Evolutionary conservation across 2,113 vertebrate genomes (phyloP).

Genomic region (Microtus ochrogaster): DNA sequence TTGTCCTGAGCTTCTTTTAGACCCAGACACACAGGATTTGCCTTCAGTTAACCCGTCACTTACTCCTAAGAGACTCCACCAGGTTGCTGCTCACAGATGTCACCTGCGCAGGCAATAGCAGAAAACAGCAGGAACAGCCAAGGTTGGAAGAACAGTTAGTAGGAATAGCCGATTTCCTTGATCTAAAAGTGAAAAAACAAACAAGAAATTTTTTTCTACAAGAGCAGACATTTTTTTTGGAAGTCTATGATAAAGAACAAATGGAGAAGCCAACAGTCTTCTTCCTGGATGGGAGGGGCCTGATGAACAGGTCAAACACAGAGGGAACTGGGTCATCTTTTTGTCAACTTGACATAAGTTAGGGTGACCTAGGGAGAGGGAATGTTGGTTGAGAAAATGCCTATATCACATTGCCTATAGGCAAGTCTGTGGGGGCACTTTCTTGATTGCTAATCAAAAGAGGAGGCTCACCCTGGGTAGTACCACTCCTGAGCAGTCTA

Average conservation of each 20-base stretch:
- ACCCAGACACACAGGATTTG: not conserved
- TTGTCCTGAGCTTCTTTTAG: not conserved
- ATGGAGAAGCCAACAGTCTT: not conserved
- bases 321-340: not conserved
- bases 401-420: not conserved
- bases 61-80: not conserved
- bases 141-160: fast-evolving
- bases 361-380: not conserved
- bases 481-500: not conserved
- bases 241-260: not conserved
- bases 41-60: not conserved
- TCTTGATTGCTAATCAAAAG: not conserved
- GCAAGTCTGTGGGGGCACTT: not conserved
- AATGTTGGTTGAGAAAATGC: not conserved
- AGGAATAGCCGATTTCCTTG: not conserved
- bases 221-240: not conserved
- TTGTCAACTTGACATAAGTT: not conserved
- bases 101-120: not conserved
- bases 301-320: not conserved
- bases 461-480: not conserved
- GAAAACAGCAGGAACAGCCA: not conserved
- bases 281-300: not conserved
- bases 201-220: not conserved
- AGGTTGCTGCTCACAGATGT: not conserved
- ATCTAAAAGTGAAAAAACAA: not conserved